Evolutionary conservation across 2,797 vertebrate species (phyloP).

Genomic region (Pangasius djambal): DNA sequence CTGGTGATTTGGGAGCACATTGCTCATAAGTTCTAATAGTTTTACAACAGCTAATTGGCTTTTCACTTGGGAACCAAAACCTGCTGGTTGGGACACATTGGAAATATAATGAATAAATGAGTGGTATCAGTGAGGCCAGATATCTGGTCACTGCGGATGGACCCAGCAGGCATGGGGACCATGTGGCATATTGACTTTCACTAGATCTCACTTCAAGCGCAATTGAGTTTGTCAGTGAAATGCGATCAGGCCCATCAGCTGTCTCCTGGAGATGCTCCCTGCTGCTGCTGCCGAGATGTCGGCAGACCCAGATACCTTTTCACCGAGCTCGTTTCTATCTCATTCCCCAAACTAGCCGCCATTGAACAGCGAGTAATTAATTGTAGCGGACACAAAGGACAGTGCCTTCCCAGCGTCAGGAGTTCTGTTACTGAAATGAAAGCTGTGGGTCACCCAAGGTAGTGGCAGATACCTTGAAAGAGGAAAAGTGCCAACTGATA

Average conservation of each 20-base stretch:
- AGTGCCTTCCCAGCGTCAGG: conserved; percentile 68
- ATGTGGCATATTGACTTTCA: conserved; percentile 88
- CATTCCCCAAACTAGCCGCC: conserved; percentile 62
- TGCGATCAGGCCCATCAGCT: conserved; percentile 85
- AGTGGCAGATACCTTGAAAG: conserved; percentile 20
- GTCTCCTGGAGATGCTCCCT: conserved; percentile 79
- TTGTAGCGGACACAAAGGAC: conserved; percentile 67
- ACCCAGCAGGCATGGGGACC: conserved; percentile 61
- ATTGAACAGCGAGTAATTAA: conserved; percentile 72
- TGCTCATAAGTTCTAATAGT: conserved; percentile 21
- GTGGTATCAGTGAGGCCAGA: conserved; percentile 47
- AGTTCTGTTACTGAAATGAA: conserved; percentile 54
- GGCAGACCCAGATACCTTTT: conserved; percentile 76
- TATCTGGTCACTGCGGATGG: conserved; percentile 59
- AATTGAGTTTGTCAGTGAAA: conserved; percentile 92
- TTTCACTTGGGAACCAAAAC: conserved; percentile 49
- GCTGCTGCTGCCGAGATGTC: conserved; percentile 73
- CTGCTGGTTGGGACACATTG: conserved; percentile 48
- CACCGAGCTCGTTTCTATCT: conserved; percentile 67
- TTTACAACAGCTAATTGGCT: conserved; percentile 23
- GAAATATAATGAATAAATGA: conserved; percentile 67
- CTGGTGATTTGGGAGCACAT: neutral
- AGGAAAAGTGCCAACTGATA: conserved; percentile 15
- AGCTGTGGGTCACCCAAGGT: conserved; percentile 51
- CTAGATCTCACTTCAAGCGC: conserved; percentile 84